A percentile compares a stretch with the other conserved stretches of the same genome.
Evolutionary conservation across 2,797 vertebrate genomes (phyloP).

Genomic region (Danio choprae): DNA sequence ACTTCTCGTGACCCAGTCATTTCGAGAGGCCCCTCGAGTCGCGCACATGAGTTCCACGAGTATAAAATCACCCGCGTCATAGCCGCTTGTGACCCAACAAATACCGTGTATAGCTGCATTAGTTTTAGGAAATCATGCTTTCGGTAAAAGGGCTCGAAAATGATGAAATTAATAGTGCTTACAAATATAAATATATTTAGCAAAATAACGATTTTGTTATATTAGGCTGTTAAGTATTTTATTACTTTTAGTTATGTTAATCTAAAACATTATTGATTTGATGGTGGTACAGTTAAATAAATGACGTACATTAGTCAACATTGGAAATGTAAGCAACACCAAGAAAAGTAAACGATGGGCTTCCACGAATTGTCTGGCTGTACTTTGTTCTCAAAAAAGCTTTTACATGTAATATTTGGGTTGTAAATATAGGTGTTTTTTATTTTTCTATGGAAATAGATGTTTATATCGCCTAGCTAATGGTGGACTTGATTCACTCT

Average conservation of each 20-base stretch:
- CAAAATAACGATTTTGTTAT: not conserved
- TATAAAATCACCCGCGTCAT: not conserved
- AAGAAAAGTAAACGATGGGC: not conserved
- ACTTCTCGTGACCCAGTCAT: conserved; percentile 16
- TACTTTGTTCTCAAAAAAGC: conserved; percentile 1
- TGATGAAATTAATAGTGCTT: not conserved
- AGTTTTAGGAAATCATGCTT: not conserved
- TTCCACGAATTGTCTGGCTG: conserved; percentile 24
- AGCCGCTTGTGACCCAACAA: not conserved
- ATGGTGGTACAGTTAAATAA: not conserved
- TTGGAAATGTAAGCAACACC: conserved; percentile 24
- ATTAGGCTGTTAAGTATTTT: not conserved
- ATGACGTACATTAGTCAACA: conserved; percentile 7
- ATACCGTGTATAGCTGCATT: not conserved
- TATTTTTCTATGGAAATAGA: too few species aligned
- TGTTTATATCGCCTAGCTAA: too few species aligned
- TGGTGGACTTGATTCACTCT: too few species aligned
- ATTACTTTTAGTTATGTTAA: not conserved
- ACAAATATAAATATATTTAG: not conserved
- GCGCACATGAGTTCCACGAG: not conserved
- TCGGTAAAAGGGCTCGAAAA: too few species aligned
- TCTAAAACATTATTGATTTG: not conserved
- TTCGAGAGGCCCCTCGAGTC: not conserved
- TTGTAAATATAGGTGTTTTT: too few species aligned
- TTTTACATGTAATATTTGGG: not conserved